Evolutionary conservation across 1,140 invertebrate species (phyloP), one percentile per base, ranked within the genome.

Genomic region (Lepidurus arcticus): DNA sequence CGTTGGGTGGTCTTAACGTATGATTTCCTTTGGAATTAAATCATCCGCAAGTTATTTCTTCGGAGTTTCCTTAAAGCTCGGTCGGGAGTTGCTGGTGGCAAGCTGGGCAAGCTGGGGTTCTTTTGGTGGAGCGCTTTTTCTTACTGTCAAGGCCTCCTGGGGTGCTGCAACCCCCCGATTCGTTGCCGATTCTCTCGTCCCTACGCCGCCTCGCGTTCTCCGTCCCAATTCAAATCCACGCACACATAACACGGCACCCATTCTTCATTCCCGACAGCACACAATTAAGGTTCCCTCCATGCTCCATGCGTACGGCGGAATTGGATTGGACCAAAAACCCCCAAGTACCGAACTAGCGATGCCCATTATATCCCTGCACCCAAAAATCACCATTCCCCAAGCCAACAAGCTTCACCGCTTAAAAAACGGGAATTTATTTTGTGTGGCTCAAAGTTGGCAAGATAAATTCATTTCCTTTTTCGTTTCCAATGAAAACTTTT

Each of bases 251-350:
- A 65, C 21, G 13, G 53, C 53, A 65, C 53, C 53, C 53, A 65
- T 65, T n/a, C 53, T 65, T 65, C 53, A 65, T 65, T 65, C 53
- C 53, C 53, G 53, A 65, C 53, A 65, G 53, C 53, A 65, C 53
- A 65, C 53, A 65, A 65, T 65, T 65, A 65, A 65, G 53, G 16
- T 65, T 65, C 53, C 53, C 53, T 65, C 53, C 53, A 65, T 65
- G 47, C 47, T 65, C 11, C 47, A 65, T 21, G 53, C 53, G 53
- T 65, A 65, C 53, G 53, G 16, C 13, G 53, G 53, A 65, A 65
- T 65, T 65, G 53, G 53, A 65, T 65, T 65, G 53, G 53, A 65
- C 53, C 53, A 65, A 65, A 65, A 65, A 16, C 53, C 6, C 3
- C 21, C 16, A 13, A 13, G 16, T 16, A 9, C 53, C 53, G 6